Conservation (phyloP, 1,140 invertebrate genomes). For the Eriocheir sinensis region DNA sequence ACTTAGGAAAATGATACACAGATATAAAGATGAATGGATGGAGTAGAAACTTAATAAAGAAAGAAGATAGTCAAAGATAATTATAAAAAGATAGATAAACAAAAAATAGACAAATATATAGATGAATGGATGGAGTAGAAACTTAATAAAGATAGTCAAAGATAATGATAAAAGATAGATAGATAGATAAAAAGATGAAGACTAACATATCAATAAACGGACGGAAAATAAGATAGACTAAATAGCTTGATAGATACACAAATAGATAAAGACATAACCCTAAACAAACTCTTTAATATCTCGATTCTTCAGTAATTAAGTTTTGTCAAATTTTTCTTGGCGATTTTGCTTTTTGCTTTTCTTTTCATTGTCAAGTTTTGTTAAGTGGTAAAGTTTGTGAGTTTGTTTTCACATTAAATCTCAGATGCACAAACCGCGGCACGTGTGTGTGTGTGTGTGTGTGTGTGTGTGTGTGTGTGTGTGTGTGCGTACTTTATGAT, state of each 20-base stretch:
- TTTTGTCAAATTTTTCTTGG: too few species aligned
- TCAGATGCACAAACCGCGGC: neutral
- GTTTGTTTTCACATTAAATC: constrained; percentile 13
- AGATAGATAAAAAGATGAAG: neutral
- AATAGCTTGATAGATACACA: neutral
- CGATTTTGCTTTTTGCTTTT: neutral
- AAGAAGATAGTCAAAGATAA: too few species aligned
- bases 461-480: neutral
- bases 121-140: too few species aligned
- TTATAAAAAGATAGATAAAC: too few species aligned
- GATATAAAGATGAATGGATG: too few species aligned
- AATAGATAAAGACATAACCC: too few species aligned
- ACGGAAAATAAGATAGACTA: neutral
- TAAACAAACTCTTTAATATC: too few species aligned
- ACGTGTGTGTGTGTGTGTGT: neutral
- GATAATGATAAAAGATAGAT: neutral
- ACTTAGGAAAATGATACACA: too few species aligned
- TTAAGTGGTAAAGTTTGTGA: neutral
- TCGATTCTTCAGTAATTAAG: neutral
- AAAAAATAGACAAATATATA: neutral
- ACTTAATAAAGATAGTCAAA: too few species aligned
- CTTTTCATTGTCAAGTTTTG: neutral
- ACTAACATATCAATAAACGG: too few species aligned
- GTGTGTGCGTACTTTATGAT: neutral
- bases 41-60: too few species aligned